Percentiles rank a stretch among this genome's conserved stretches.
These are phyloP conservation scores for Xanthorhoe spadicearia DNA, from an alignment of 2,888 invertebrate species.

Conservation along the genomic window DNA sequence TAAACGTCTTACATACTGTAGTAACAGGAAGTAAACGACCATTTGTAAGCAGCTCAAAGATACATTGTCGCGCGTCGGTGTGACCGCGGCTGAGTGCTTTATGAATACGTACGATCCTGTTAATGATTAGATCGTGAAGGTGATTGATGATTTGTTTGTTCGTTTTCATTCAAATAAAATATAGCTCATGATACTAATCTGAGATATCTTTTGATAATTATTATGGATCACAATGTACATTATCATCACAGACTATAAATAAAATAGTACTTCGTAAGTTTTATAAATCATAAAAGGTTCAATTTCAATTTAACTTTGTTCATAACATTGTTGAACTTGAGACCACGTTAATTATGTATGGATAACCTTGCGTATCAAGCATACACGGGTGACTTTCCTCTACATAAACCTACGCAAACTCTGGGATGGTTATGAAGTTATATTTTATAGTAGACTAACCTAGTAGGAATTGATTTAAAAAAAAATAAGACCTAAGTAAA, in stretches of 20 bases:
- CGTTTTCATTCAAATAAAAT: constrained; percentile 20
- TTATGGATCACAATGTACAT: neutral
- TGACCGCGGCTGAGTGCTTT: constrained; percentile 30
- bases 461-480: too few species aligned
- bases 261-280: neutral
- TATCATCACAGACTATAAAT: neutral
- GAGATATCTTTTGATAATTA: neutral
- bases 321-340: neutral
- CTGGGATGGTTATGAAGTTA: too few species aligned
- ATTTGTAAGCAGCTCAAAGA: too few species aligned
- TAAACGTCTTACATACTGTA: too few species aligned
- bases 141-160: constrained; percentile 41
- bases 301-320: neutral
- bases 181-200: constrained; percentile 7
- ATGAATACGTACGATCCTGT: constrained; percentile 40
- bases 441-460: too few species aligned
- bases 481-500: too few species aligned
- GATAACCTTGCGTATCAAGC: neutral
- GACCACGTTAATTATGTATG: neutral
- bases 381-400: neutral
- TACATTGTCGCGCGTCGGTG: neutral
- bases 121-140: constrained; percentile 39
- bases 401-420: neutral
- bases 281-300: neutral
- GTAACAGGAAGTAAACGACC: too few species aligned